phyloP scores from a whole-genome alignment of 1,140 invertebrate genomes.

The Pogonomyrmex californicus region DNA sequence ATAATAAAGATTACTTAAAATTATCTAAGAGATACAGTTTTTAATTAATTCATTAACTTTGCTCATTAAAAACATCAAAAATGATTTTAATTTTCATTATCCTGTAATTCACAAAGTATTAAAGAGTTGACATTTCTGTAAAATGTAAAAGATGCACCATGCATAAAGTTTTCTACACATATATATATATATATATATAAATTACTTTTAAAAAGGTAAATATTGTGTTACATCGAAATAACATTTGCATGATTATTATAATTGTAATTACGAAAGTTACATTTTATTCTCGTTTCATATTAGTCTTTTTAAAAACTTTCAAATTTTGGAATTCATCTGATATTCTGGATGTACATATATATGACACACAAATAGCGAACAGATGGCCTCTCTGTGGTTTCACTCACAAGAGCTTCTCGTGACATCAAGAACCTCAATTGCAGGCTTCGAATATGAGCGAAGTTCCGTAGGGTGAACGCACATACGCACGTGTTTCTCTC shows the following conservation, averaged over 20 bases:
- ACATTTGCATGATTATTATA: background rate
- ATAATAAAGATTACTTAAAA: background rate
- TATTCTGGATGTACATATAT: background rate
- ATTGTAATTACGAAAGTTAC: background rate
- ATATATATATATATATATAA: background rate
- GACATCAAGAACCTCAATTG: conserved; percentile 66
- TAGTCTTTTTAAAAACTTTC: background rate
- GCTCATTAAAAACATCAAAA: conserved; percentile 7
- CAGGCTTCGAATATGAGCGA: conserved; percentile 15
- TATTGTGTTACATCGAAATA: background rate
- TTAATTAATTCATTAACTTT: conserved; percentile 16
- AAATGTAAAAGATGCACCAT: background rate
- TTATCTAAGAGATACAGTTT: background rate
- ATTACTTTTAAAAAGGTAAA: background rate
- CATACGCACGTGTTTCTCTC: background rate
- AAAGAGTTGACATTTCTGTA: background rate
- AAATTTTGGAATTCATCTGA: conserved; percentile 3
- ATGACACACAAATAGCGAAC: background rate
- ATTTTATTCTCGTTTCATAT: background rate
- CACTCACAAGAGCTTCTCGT: conserved; percentile 56
- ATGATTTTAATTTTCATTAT: conserved; percentile 8
- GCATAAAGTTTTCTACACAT: background rate
- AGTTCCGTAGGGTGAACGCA: conserved; percentile 5
- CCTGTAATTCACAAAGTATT: background rate
- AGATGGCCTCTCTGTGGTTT: conserved; percentile 33